Evolutionary conservation across 2,113 vertebrate species (phyloP).

Genomic region (Xyliphius kryptos): DNA sequence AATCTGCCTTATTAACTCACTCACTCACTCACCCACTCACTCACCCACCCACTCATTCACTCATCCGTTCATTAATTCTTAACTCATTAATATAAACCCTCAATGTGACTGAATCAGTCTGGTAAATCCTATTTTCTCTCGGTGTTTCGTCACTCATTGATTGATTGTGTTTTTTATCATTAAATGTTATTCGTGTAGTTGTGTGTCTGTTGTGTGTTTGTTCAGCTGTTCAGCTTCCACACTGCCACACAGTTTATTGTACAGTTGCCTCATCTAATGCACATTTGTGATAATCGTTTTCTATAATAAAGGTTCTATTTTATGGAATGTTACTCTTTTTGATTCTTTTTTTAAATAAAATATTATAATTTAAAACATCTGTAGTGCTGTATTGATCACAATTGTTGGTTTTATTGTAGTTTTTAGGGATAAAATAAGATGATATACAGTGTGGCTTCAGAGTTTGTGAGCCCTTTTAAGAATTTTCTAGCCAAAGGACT

Average conservation of each 20-base stretch:
- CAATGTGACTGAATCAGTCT: constrained; percentile 25
- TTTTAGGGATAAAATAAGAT: too few species aligned
- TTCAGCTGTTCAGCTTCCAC: constrained; percentile 10
- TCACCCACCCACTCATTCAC: too few species aligned
- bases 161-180: constrained; percentile 27
- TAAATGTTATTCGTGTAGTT: constrained; percentile 40
- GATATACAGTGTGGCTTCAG: too few species aligned
- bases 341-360: background rate
- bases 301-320: constrained; percentile 74
- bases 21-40: too few species aligned
- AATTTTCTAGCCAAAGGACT: too few species aligned
- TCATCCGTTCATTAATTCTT: too few species aligned
- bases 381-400: too few species aligned
- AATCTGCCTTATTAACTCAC: constrained; percentile 3
- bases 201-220: too few species aligned
- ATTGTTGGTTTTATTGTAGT: too few species aligned
- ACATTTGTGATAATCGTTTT: constrained; percentile 60
- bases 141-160: constrained; percentile 2
- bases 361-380: too few species aligned
- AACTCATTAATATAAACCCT: background rate
- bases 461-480: too few species aligned
- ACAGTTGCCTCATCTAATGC: constrained; percentile 59
- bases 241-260: constrained; percentile 33
- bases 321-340: constrained; percentile 45
- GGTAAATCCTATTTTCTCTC: background rate